phyloP scores from a whole-genome alignment of 2,113 vertebrate species.

The Cyphomyrus discorhynchus region DNA sequence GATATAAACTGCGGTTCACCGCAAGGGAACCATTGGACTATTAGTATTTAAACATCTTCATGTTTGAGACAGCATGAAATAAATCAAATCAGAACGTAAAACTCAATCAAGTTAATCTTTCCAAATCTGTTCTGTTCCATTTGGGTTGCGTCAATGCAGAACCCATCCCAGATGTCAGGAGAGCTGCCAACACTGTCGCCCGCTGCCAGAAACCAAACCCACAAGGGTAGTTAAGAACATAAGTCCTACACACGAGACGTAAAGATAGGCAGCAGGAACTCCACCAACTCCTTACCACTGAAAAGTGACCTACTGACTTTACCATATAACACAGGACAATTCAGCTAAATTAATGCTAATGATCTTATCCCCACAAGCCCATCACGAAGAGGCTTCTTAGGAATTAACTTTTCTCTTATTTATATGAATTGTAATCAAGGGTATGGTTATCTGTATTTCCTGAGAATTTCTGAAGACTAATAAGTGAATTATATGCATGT shows the following conservation, averaged over 20 bases:
- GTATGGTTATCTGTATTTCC: not conserved
- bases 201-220: not conserved
- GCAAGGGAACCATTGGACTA: not conserved
- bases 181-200: not conserved
- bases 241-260: not conserved
- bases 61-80: not conserved
- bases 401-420: not conserved
- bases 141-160: constrained; percentile 1
- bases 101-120: not conserved
- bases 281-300: not conserved
- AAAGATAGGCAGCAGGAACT: not conserved
- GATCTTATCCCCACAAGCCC: not conserved
- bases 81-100: not conserved
- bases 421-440: not conserved
- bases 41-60: not conserved
- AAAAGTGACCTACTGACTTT: not conserved
- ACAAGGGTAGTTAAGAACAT: not conserved
- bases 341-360: not conserved
- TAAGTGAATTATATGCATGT: not conserved
- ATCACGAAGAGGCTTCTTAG: not conserved
- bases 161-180: constrained; percentile 6
- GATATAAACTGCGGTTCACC: not conserved
- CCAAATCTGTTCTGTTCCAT: not conserved
- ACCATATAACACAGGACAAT: not conserved
- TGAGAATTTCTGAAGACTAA: not conserved